Base-by-base conservation (phyloP, 2,113 vertebrate species). In the Melanotaenia duboulayi region DNA sequence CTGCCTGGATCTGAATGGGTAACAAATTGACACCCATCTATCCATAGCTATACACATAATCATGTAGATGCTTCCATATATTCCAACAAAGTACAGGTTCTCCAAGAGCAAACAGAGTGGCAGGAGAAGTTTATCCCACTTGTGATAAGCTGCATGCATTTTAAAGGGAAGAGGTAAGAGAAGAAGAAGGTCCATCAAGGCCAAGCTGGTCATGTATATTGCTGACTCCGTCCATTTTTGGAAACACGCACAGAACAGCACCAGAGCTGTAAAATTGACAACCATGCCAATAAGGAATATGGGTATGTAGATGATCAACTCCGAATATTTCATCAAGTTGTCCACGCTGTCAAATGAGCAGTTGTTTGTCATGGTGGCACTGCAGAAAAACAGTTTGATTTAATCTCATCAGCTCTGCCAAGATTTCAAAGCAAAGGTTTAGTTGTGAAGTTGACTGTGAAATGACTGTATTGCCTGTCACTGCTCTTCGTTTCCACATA, bases 161-260 rank as follows among this genome's bases (percentile, higher is more conserved):
- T 96, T 97, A 80, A 95, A 94, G 0, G 95, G 96, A 23, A 99
- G 92, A 0, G 94, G 96, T 22, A 96, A 85, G 37, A 99, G 91
- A 28, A 97, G 90, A 17, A 97, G 85, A 24, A 97, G 20, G 25
- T 99, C 96, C 19, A 96, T 95, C 48, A 96, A 24, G 0, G 92
- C 95, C 48, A 99, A 87, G 69, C 91, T 98, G 81, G 95, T 95
- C 95, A 98, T 96, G 89, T 96, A 98, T 83, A 97, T 95, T 0
- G 91, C 94, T 7, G 96, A 94, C 84, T 94, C 96, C 0, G 85
- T 94, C 70, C 94, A 93, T 85, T 93, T 95, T 39, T 76, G 93
- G 73, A 96, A 90, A 58, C 92, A 79, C 65, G 69, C 0, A 28
- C 93, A 93, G 82, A 97, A 97, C 46, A 95, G 82, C 0, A 2